Evolutionary conservation across 1,140 invertebrate species (phyloP), one percentile per base, ranked within the genome.

Genomic region (Drosophila kikkawai): DNA sequence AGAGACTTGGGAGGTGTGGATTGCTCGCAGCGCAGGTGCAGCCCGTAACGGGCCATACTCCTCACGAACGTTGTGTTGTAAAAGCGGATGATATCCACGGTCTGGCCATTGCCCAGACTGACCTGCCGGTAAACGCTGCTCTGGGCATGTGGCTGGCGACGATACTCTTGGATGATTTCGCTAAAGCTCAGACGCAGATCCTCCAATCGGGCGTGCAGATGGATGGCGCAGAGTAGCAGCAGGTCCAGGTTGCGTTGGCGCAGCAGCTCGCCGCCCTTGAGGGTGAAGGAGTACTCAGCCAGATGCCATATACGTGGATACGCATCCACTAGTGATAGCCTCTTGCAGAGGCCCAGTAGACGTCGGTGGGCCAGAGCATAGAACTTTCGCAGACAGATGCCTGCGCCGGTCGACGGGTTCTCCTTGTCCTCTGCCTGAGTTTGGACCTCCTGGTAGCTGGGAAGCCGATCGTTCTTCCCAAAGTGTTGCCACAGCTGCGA

Each of bases 211-310:
- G 96, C 97, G 70, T 99, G 97, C 32, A 99, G 96, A 92, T 99
- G 99, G 44, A 99, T 95, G 42, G 98, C 95, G 93, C 98, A 99
- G 97, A 99, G 98, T 7, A 99, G 94, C 58, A 99, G 95, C 93
- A 99, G 98, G 94, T 99, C 99, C 12, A 99, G 93, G 93, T 99
- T 98, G 6, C 98, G 94, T 92, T 99, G 97, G 61, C 95, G 94
- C 95, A 99, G 96, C 9, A 90, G 66, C 26, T 58, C 26, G 3
- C 68, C 32, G 3, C 64, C 42, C 71, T 98, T 95, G 44, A 97
- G 94, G 55, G 97, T 96, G 60, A 99, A 94, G 0, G 96, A 96
- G 91, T 98, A 95, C 91, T 99, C 98, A 80, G 99, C 97, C 77
- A 98, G 97, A 0, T 98, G 99, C 98, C 98, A 99, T 59, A 99